Evolutionary conservation across 1,140 invertebrate genomes (phyloP), one percentile per base, ranked within the genome.

Genomic region (Drosophila lowei): DNA sequence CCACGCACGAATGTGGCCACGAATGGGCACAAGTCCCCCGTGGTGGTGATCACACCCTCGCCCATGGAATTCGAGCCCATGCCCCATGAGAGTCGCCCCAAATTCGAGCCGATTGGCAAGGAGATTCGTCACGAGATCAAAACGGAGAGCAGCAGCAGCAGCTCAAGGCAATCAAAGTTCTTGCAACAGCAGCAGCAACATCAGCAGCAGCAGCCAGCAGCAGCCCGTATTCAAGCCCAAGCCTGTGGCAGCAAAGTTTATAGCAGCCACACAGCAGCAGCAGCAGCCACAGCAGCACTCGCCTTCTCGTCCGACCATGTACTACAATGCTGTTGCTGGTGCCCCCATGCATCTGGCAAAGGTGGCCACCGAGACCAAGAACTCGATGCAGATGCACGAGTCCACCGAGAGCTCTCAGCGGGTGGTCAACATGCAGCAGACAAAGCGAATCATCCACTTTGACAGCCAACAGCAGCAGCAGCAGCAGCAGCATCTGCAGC

Each of bases 371-470:
- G 94, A 95, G 90, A 93, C 93, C 0, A 95, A 94, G 60, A 95
- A 95, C 77, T 93, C 93, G 3, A 93, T 95, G 68, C 93, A 93
- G 68, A 94, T 95, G 92, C 93, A 94, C 62, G 95, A 95, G 79
- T 94, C 94, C 0, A 95, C 94, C 2, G 94, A 95, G 73, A 94
- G 92, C 25, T 93, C 92, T 8, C 92, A 94, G 61, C 92, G 94
- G 46, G 93, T 95, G 25, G 92, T 95, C 6, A 95, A 93, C 50
- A 92, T 95, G 42, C 93, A 95, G 71, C 94, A 95, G 83, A 95
- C 94, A 0, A 95, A 94, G 55, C 92, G 94, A 21, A 92, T 95
- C 5, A 95, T 95, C 23, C 94, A 95, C 72, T 94, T 94, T 52
- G 94, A 94, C 8, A 94, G 54, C 85, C 92, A 74, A 41, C 85